These are phyloP conservation scores for Hydrocynus forskahlii DNA, from an alignment of 2,797 vertebrate genomes.

Conservation along the genomic window DNA sequence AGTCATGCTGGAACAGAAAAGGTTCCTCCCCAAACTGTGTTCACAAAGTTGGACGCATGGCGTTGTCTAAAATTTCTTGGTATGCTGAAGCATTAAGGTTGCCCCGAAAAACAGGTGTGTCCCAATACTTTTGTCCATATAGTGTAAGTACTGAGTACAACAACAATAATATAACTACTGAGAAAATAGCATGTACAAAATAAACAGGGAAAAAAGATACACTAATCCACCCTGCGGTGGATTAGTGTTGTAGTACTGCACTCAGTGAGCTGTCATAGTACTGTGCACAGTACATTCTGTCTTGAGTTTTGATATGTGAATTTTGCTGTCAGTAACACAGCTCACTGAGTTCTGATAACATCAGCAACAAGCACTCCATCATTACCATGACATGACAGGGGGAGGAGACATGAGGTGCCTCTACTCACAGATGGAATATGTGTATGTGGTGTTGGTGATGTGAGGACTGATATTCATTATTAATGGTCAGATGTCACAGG, in stretches of 20 bases:
- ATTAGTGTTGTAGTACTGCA: too few relatives aligned
- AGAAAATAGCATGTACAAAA: neutral
- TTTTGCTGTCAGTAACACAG: conserved; percentile 34
- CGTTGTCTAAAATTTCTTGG: too few relatives aligned
- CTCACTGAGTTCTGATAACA: conserved; percentile 11
- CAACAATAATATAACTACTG: neutral
- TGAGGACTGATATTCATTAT: neutral
- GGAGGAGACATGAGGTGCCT: neutral
- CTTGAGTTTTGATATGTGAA: conserved; percentile 27
- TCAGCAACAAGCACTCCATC: conserved; percentile 5
- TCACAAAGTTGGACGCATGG: too few relatives aligned
- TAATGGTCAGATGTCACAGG: neutral
- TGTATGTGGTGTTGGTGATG: neutral
- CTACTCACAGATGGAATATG: neutral
- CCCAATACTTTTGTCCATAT: too few relatives aligned
- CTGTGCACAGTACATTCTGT: conserved; percentile 19
- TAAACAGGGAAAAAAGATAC: neutral
- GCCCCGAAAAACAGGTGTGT: too few relatives aligned
- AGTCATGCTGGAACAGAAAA: too few relatives aligned
- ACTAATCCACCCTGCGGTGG: conserved; percentile 1
- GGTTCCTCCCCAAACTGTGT: too few relatives aligned
- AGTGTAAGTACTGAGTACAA: too few relatives aligned
- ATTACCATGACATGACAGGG: conserved; percentile 30
- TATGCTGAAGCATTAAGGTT: too few relatives aligned
- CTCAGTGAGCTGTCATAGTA: neutral